Conservation (phyloP, 35 echinoderm and acorn worm species). For the Anneissia japonica region DNA sequence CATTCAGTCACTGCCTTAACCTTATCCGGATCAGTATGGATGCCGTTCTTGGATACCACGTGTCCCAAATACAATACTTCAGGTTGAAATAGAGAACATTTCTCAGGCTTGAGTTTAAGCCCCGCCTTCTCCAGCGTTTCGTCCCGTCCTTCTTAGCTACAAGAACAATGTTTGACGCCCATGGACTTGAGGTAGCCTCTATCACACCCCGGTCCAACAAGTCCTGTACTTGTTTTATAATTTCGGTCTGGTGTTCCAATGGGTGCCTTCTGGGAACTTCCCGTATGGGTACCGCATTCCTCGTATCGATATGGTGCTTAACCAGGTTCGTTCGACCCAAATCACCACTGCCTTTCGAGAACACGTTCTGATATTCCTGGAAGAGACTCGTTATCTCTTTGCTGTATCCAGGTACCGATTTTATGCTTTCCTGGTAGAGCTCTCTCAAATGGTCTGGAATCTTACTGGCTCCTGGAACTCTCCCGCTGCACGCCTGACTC, state of each 20-base stretch:
- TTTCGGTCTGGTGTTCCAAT: neutral
- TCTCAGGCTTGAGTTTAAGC: too few relatives aligned
- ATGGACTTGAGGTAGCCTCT: too few relatives aligned
- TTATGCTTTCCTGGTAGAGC: neutral
- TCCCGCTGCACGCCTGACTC: neutral
- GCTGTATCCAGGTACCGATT: neutral
- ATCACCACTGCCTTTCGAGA: conserved; percentile 17
- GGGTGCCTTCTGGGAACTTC: conserved; percentile 31
- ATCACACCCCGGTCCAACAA: too few relatives aligned
- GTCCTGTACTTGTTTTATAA: neutral
- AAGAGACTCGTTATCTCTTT: conserved; percentile 2
- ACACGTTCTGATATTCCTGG: conserved; percentile 13
- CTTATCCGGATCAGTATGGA: too few relatives aligned
- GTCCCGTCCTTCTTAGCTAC: too few relatives aligned
- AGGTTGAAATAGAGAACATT: too few relatives aligned
- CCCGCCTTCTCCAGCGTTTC: too few relatives aligned
- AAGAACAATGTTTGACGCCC: too few relatives aligned
- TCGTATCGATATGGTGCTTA: conserved; percentile 49
- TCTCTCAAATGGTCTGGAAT: conserved; percentile 11
- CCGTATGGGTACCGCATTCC: conserved; percentile 25
- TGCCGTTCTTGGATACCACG: too few relatives aligned
- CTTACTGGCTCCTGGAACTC: neutral
- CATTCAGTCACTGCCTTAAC: too few relatives aligned
- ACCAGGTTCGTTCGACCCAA: conserved; percentile 36
- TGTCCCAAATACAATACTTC: too few relatives aligned